These are phyloP conservation scores for Huso huso DNA, from an alignment of 2,797 vertebrate species.

Conservation along the genomic window DNA sequence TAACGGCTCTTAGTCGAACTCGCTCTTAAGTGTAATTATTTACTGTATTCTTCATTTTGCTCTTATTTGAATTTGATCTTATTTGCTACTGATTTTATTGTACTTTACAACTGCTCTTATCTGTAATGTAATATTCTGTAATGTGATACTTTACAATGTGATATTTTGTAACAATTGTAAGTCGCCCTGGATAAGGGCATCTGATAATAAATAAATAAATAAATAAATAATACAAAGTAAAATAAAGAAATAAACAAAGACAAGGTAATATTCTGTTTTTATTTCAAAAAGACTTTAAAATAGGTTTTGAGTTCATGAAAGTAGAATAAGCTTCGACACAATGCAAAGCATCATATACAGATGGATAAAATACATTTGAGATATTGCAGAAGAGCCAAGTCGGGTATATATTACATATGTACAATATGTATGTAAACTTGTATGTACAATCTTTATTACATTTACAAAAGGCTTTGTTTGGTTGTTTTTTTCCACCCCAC, in stretches of 20 bases:
- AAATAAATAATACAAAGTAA: slow-evolving; percentile 13
- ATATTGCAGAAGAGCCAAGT: slow-evolving; percentile 96
- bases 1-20: no score
- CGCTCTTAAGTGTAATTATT: no score
- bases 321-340: slow-evolving; percentile 89
- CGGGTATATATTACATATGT: slow-evolving; percentile 90
- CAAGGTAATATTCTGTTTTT: slow-evolving; percentile 80
- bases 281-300: slow-evolving; percentile 97
- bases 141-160: not conserved
- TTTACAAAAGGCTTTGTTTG: slow-evolving; percentile 85
- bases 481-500: slow-evolving; percentile 68
- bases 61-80: no score
- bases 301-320: slow-evolving; percentile 98
- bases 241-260: slow-evolving; percentile 3
- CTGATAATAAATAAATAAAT: no score
- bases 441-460: slow-evolving; percentile 98
- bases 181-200: not conserved
- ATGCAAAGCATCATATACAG: slow-evolving; percentile 98
- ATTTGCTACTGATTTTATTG: no score
- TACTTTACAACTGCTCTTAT: no score
- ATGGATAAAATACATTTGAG: slow-evolving; percentile 98
- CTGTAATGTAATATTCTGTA: slow-evolving; percentile 6
- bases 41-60: no score
- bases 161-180: slow-evolving; percentile 3
- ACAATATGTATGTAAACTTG: slow-evolving; percentile 92